phyloP scores from a whole-genome alignment of 2,797 vertebrate species.

The Alfaro cultratus region DNA sequence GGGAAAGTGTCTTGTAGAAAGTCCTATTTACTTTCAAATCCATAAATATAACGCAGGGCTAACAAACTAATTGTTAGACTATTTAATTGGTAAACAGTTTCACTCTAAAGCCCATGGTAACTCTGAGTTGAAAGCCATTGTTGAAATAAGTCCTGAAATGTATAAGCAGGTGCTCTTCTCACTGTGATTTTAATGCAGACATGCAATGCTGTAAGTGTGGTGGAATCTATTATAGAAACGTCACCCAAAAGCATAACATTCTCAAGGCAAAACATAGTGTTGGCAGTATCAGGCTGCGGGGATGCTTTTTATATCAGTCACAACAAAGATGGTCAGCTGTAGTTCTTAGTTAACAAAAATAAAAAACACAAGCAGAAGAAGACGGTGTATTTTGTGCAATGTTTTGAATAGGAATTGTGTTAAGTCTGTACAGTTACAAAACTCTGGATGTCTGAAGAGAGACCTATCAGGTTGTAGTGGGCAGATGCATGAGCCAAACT shows the following conservation, averaged over 20 bases:
- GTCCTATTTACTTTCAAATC: not conserved
- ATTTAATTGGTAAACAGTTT: not conserved
- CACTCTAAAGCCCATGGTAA: not conserved
- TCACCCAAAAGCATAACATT: not conserved
- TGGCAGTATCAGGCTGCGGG: not conserved
- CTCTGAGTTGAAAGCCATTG: not conserved
- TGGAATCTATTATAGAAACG: not conserved
- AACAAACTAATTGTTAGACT: not conserved
- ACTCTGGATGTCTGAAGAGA: not conserved
- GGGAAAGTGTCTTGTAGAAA: not conserved
- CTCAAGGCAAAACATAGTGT: not conserved
- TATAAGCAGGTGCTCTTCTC: not conserved
- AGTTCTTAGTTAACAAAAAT: no score
- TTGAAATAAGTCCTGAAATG: not conserved
- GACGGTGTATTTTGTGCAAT: not conserved
- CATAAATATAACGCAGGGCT: not conserved
- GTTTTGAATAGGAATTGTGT: not conserved
- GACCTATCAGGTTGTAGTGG: not conserved
- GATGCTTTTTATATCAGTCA: not conserved
- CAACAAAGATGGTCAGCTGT: not conserved
- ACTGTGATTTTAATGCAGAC: no score
- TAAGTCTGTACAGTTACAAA: not conserved
- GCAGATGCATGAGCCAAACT: not conserved
- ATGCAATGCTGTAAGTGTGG: not conserved
- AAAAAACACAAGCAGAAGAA: no score